Evolutionary conservation across 2,797 vertebrate genomes (phyloP).

Genomic region (Lophius americanus): DNA sequence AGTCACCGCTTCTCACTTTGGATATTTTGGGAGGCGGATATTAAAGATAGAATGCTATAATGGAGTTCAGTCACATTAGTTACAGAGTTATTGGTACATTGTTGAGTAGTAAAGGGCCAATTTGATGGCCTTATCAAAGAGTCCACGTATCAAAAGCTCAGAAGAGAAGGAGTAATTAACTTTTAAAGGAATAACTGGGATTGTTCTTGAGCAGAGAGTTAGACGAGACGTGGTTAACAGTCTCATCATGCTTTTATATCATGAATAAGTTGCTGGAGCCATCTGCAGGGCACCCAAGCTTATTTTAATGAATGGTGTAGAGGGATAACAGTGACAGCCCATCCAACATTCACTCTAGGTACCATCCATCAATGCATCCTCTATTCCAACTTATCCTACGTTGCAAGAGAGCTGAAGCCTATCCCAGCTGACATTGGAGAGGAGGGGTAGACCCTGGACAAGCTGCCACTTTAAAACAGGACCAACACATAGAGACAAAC

Average conservation of each 20-base stretch:
- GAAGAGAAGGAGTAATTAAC: neutral
- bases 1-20: conserved; percentile 20
- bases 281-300: neutral
- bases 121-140: conserved; percentile 43
- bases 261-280: neutral
- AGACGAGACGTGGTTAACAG: neutral
- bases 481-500: no score
- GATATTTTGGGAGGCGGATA: conserved; percentile 42
- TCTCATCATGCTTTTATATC: neutral
- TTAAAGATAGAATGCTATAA: conserved; percentile 39
- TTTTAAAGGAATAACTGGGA: neutral
- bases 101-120: conserved; percentile 35
- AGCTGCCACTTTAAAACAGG: no score
- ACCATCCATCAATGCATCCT: no score
- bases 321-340: no score
- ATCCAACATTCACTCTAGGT: no score
- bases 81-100: conserved; percentile 15
- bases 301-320: neutral
- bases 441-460: no score
- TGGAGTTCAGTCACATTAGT: conserved; percentile 22
- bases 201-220: neutral
- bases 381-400: no score
- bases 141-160: conserved; percentile 15
- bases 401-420: no score
- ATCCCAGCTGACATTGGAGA: no score